Base-by-base conservation (phyloP, 2,797 vertebrate species). In the Sebastes taczanowskii region DNA sequence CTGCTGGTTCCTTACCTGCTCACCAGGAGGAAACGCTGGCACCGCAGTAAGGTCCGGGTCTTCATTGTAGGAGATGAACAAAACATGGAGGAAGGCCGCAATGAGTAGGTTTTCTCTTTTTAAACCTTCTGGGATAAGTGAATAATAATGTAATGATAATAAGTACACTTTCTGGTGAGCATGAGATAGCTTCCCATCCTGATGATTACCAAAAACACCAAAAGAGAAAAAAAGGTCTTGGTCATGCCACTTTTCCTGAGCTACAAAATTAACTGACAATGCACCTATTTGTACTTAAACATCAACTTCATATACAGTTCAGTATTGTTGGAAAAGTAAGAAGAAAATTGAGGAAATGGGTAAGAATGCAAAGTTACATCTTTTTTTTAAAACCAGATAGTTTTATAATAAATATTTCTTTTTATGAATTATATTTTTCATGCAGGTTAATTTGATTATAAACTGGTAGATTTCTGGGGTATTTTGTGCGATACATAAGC, bases 1-100 rank as follows among this genome's bases (percentile, higher is more conserved):
- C 92, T 96, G 27, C 91, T 97, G 77, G 94, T 96, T n/a, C 96
- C 96, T 5, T 96, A 96, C 79, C 90, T 97, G 78, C 77, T 97
- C 81, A 95, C 92, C 25, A 93, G 94, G 80, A 93, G 94, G 32
- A 96, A 94, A 71, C 83, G 86, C 14, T 96, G 96, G 95, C 86
- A 70, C 8, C 88, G 59, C 30, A 92, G 94, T 70, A 95, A 93
- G 77, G 90, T 96, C 76, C 69, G 94, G 2, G 93, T 96, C 68
- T 96, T 96, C 80, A 90, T 96, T 9, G 86, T 95, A 6, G 95
- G 95, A 46, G 87, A 95, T 1, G 86, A 93, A 20, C 83, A 92
- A 6, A 95, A 91, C 77, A 91, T 94, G 87, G 96, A 95, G 42
- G 86, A 96, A 29, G 86, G 95, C 0, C 93, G 86, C 60, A 89